Evolutionary conservation across 2,888 invertebrate species (phyloP), one percentile per base, ranked within the genome.

Genomic region (Noctua janthina): DNA sequence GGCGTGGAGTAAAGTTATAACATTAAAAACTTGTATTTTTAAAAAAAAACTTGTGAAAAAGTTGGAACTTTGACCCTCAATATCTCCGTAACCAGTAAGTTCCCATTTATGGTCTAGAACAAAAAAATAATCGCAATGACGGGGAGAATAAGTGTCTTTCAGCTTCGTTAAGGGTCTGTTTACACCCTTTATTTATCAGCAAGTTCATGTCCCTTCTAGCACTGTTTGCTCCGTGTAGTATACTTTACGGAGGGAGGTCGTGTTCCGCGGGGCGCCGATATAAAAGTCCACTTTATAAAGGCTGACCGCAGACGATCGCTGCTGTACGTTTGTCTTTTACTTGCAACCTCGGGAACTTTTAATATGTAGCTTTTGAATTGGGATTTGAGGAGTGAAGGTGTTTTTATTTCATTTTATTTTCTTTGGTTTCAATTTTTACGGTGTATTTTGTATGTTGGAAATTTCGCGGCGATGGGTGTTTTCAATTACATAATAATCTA

Each of bases 281-380:
- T 95, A 96, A 95, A 95, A 95, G 94, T 95, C 93, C 94, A 92
- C 94, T 95, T 93, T 95, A 95, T 94, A 95, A 95, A 94, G 93
- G 93, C 95, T 94, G 94, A 94, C 95, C 95, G 92, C 94, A 91
- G 91, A 91, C 89, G 90, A 88, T 91, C 92, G 90, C 92, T 92
- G 92, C 91, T 92, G 92, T 93, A 90, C 92, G 92, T 92, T 94
- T 94, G 93, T 93, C 92, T 94, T 91, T 85, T 88, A 86, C 92
- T 93, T 87, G 84, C 79, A 89, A 79, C 83, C 87, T 81, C 81
- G 74, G 78, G 76, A 89, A 90, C 83, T 90, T 92, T 89, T 90
- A 91, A 91, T 91, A 88, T 85, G 68, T 54, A 39, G 74, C 76
- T 83, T 39, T 90, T 82, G 81, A 88, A 79, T 85, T 73, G 78